Conservation (phyloP, 2,113 vertebrate genomes). For the Ochotona princeps region DNA sequence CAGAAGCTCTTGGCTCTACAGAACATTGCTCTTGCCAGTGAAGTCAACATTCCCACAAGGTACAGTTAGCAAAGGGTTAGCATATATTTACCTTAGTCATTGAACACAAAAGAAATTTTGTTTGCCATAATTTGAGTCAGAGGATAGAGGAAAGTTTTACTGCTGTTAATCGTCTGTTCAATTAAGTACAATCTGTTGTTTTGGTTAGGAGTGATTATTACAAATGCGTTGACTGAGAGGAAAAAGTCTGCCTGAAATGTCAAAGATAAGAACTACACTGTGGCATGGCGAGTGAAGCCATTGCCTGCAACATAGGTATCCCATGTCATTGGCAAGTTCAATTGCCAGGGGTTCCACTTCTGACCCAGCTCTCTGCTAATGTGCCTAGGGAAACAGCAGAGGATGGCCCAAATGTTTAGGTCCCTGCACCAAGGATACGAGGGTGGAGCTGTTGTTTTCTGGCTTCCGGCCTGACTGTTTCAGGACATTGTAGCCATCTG, state of each 20-base stretch:
- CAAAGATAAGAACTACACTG: neutral
- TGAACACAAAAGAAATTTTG: neutral
- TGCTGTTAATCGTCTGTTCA: constrained; percentile 34
- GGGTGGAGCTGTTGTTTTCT: too few species aligned
- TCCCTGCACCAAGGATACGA: too few species aligned
- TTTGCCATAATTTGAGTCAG: constrained; percentile 13
- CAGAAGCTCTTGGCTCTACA: neutral
- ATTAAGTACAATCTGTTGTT: neutral
- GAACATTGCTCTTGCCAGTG: neutral
- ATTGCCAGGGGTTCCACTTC: too few species aligned
- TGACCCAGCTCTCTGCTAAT: too few species aligned
- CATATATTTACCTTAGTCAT: neutral
- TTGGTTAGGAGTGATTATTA: neutral
- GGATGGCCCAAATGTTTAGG: too few species aligned
- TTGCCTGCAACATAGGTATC: too few species aligned
- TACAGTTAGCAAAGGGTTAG: constrained; percentile 6
- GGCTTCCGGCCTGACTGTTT: too few species aligned
- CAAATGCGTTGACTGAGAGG: neutral
- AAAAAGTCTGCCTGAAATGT: constrained; percentile 26
- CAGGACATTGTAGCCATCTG: too few species aligned
- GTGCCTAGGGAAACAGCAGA: too few species aligned
- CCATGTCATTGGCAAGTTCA: too few species aligned
- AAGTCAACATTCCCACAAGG: constrained; percentile 1
- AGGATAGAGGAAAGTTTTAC: neutral
- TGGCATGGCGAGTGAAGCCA: too few species aligned